These are phyloP conservation scores for Columbina picui DNA, from an alignment of 2,113 vertebrate species.

Conservation along the genomic window DNA sequence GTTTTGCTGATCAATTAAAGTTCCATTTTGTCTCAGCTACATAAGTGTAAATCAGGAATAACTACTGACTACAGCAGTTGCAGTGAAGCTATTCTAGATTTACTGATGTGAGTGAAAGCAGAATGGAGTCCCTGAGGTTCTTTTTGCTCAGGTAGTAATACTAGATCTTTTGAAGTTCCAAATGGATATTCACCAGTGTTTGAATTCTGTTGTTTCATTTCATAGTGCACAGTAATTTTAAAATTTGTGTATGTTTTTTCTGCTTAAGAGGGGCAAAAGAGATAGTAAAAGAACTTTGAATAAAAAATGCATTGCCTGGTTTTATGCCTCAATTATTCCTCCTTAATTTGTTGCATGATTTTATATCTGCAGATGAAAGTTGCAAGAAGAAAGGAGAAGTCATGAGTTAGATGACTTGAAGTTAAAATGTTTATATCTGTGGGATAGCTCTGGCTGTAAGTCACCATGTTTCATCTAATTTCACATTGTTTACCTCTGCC, in stretches of 20 bases:
- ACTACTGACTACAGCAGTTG: conserved; percentile 9
- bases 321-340: background rate
- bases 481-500: background rate
- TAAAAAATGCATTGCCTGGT: background rate
- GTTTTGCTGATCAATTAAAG: conserved; percentile 70
- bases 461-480: background rate
- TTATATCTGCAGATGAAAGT: background rate
- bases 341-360: background rate
- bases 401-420: background rate
- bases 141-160: conserved; percentile 50
- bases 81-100: conserved; percentile 12
- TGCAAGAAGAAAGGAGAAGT: background rate
- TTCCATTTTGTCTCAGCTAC: background rate
- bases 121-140: background rate
- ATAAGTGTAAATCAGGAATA: conserved; percentile 48
- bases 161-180: conserved; percentile 50
- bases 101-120: background rate
- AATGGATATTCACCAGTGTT: conserved; percentile 12
- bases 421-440: background rate
- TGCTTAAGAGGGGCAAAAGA: background rate
- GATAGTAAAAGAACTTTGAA: background rate
- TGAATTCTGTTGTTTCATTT: conserved; percentile 14
- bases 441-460: background rate
- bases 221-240: background rate
- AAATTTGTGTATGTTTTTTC: background rate